phyloP scores from a whole-genome alignment of 2,797 vertebrate species.

The Coccyzus lansbergi region DNA sequence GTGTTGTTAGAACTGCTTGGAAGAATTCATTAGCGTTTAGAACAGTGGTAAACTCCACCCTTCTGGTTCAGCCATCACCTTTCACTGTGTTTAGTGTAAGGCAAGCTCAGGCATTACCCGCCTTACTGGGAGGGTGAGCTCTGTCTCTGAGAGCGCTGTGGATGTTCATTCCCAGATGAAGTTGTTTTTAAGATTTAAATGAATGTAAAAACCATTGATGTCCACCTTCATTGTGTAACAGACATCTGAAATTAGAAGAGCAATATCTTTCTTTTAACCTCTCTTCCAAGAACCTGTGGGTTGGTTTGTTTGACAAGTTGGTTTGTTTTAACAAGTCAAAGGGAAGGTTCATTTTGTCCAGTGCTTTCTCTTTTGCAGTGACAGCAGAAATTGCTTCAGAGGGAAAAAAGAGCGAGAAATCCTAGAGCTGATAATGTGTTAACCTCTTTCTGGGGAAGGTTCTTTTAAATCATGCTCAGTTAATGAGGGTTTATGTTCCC shows the following conservation, averaged over 20 bases:
- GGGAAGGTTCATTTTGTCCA: not conserved
- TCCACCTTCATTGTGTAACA: not conserved
- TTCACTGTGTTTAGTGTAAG: conserved; percentile 2
- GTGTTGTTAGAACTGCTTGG: not conserved
- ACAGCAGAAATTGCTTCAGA: not conserved
- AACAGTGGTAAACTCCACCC: conserved; percentile 50
- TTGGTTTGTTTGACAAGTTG: not conserved
- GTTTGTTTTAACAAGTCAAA: not conserved
- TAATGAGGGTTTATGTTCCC: not conserved
- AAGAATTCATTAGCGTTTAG: conserved; percentile 36
- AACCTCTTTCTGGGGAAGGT: not conserved
- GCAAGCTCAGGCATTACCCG: conserved; percentile 44
- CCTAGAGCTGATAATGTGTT: not conserved
- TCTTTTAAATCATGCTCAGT: not conserved
- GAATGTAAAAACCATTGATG: not conserved
- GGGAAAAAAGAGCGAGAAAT: not conserved
- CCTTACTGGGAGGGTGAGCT: conserved; percentile 12
- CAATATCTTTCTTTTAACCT: not conserved
- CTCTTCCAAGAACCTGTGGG: not conserved
- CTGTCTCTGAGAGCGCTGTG: conserved; percentile 15
- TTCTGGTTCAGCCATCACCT: conserved; percentile 50
- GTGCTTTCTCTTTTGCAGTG: not conserved
- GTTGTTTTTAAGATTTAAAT: conserved; percentile 7
- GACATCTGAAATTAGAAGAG: not conserved
- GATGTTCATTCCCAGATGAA: conserved; percentile 36